These are phyloP conservation scores for Thumatha senex DNA, from an alignment of 2,888 invertebrate genomes.

Conservation along the genomic window DNA sequence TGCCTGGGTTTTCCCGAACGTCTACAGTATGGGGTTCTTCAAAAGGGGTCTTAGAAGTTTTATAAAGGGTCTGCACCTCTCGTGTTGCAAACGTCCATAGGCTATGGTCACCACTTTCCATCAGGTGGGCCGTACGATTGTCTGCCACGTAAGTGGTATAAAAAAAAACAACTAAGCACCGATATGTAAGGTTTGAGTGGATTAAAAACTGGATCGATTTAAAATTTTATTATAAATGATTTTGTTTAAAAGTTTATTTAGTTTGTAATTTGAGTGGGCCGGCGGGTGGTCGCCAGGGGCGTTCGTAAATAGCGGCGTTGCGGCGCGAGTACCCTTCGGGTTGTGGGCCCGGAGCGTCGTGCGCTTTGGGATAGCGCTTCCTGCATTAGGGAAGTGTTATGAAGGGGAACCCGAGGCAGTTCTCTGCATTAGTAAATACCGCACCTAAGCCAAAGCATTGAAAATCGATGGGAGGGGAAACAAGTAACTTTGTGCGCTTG, in stretches of 20 bases:
- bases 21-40: too few relatives aligned
- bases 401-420: constrained; percentile 59
- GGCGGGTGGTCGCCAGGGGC: constrained; percentile 3
- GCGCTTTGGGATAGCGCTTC: constrained; percentile 35
- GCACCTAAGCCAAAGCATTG: constrained; percentile 64
- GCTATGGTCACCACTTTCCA: too few relatives aligned
- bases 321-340: constrained; percentile 25
- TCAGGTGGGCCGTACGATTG: too few relatives aligned
- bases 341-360: constrained; percentile 19
- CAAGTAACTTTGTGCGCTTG: constrained; percentile 54
- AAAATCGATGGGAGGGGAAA: constrained; percentile 74
- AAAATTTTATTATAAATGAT: not conserved
- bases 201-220: not conserved
- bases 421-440: constrained; percentile 75
- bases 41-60: too few relatives aligned
- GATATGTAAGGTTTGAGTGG: not conserved
- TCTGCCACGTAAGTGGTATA: too few relatives aligned
- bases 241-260: not conserved
- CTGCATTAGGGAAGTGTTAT: constrained; percentile 57
- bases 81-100: too few relatives aligned
- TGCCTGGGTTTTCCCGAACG: too few relatives aligned
- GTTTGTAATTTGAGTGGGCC: not conserved
- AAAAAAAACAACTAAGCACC: too few relatives aligned
- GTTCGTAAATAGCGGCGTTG: constrained; percentile 6
- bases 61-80: too few relatives aligned